Conservation (phyloP, 2,888 invertebrate genomes). For the Boloria selene region DNA sequence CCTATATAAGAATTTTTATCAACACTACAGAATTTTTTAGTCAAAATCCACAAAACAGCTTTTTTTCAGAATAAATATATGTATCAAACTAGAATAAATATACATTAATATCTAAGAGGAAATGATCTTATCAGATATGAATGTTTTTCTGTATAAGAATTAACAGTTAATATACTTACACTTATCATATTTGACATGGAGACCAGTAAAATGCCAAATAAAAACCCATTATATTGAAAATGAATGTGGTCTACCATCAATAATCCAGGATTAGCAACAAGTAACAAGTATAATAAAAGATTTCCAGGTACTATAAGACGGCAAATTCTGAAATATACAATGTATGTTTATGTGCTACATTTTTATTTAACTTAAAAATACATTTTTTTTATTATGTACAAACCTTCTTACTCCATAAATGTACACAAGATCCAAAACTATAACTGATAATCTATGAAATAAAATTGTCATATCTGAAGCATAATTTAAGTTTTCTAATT, state of each 20-base stretch:
- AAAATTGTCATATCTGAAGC: conserved; percentile 88
- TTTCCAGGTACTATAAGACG: conserved; percentile 79
- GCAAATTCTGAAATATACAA: conserved; percentile 79
- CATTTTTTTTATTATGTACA: conserved; percentile 38
- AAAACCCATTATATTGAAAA: conserved; percentile 99
- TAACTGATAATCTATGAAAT: conserved; percentile 96
- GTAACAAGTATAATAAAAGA: conserved; percentile 83
- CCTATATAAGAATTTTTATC: no score
- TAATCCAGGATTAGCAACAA: conserved; percentile 93
- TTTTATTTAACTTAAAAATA: neutral
- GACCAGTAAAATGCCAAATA: conserved; percentile 92
- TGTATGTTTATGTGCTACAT: neutral
- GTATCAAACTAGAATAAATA: no score
- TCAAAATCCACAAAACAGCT: no score
- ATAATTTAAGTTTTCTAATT: conserved; percentile 90
- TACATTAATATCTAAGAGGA: no score
- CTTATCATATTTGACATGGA: conserved; percentile 89
- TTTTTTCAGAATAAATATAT: no score
- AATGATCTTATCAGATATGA: no score
- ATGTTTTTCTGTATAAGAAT: neutral
- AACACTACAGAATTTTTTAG: no score
- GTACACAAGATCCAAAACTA: conserved; percentile 91
- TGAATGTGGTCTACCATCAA: conserved; percentile 98
- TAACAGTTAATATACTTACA: conserved; percentile 62
- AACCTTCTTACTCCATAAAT: conserved; percentile 90